A percentile compares a stretch with the other conserved stretches of the same genome.
Conservation (phyloP, 2,888 invertebrate genomes). For the Drosophila parthenogenetica region DNA sequence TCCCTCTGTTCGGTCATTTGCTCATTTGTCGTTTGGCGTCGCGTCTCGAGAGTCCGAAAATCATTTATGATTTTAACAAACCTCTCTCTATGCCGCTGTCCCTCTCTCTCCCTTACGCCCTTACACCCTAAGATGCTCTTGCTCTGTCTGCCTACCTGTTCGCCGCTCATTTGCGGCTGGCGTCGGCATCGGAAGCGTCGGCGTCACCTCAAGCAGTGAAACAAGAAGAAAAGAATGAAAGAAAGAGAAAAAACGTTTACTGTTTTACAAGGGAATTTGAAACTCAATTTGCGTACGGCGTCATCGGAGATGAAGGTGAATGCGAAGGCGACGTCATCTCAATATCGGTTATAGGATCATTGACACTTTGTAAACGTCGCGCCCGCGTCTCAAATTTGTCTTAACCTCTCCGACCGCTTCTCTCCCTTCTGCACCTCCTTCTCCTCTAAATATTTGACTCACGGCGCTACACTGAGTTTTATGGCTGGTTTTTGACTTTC, state of each 20-base stretch:
- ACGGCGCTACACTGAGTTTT: constrained; percentile 24
- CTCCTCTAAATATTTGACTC: constrained; percentile 2
- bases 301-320: constrained; percentile 23
- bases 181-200: constrained; percentile 34
- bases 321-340: constrained; percentile 49
- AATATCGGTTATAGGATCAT: constrained; percentile 81
- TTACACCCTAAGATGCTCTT: neutral
- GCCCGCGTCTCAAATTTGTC: constrained; percentile 38
- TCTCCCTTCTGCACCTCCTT: neutral
- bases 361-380: constrained; percentile 71
- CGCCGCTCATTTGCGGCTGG: constrained; percentile 54
- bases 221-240: too few relatives aligned
- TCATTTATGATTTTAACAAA: constrained; percentile 18
- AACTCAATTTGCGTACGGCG: constrained; percentile 70
- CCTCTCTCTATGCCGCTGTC: constrained; percentile 7
- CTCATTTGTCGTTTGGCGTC: constrained; percentile 40
- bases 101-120: neutral
- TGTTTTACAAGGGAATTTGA: constrained; percentile 76
- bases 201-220: neutral
- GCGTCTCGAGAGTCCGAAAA: constrained; percentile 18
- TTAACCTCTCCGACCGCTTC: neutral
- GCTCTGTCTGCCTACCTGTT: constrained; percentile 25
- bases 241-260: constrained; percentile 59
- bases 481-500: constrained; percentile 64
- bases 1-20: constrained; percentile 14